Conservation (phyloP, 2,888 invertebrate species). For the Dasysyrphus albostriatus region DNA sequence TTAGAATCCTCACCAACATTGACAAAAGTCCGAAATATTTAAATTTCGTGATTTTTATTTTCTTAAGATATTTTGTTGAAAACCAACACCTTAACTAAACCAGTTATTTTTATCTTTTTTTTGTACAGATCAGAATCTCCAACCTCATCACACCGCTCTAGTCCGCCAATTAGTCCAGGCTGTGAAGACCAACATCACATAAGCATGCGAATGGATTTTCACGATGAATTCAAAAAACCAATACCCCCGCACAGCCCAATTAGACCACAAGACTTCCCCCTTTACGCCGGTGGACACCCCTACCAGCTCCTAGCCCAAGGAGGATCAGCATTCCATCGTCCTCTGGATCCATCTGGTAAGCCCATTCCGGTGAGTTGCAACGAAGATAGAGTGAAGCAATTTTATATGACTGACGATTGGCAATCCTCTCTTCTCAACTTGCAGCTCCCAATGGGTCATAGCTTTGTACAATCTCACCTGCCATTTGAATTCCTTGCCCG, state of each 20-base stretch:
- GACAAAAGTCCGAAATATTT: too few relatives aligned
- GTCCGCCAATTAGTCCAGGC: constrained; percentile 94
- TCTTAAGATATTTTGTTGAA: neutral
- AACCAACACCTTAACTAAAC: neutral
- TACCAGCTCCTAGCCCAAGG: constrained; percentile 85
- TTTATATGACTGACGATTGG: constrained; percentile 67
- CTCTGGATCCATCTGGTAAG: constrained; percentile 84
- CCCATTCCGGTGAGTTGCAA: constrained; percentile 82
- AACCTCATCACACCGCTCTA: constrained; percentile 88
- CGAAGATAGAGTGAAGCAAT: constrained; percentile 72
- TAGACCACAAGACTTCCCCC: constrained; percentile 82
- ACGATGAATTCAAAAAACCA: constrained; percentile 83
- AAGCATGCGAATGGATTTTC: constrained; percentile 85
- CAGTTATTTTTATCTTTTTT: neutral
- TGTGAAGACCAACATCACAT: constrained; percentile 88
- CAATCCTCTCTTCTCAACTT: constrained; percentile 69
- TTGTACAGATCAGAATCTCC: constrained; percentile 83
- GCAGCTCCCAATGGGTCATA: constrained; percentile 84
- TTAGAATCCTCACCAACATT: too few relatives aligned
- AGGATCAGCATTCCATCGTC: constrained; percentile 85
- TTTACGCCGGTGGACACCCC: constrained; percentile 84
- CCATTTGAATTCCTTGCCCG: constrained; percentile 94
- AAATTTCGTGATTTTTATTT: too few relatives aligned
- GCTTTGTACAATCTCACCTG: constrained; percentile 84
- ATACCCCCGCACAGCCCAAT: constrained; percentile 83